Percentiles rank a stretch among this genome's conserved stretches.
Evolutionary conservation across 2,888 invertebrate species (phyloP).

Genomic region (Agonopterix subpropinquella): DNA sequence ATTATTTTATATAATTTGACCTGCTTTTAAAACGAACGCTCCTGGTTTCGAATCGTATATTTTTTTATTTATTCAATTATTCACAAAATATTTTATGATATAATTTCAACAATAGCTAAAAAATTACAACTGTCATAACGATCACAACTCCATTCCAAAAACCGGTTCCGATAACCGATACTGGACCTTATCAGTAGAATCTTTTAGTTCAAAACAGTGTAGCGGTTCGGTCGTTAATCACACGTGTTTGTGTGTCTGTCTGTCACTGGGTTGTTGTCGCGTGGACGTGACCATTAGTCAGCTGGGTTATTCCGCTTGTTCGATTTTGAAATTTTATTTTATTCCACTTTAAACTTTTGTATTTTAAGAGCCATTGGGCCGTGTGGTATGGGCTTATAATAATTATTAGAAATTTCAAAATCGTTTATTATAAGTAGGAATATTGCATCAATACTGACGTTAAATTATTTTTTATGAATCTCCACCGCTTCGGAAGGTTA

Average conservation of each 20-base stretch:
- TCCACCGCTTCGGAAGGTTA: too few relatives aligned
- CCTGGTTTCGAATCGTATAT: neutral
- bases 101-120: neutral
- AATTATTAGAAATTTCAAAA: too few relatives aligned
- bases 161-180: neutral
- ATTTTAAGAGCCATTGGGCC: too few relatives aligned
- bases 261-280: conserved; percentile 7
- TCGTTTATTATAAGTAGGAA: too few relatives aligned
- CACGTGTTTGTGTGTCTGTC: conserved; percentile 8
- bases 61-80: neutral
- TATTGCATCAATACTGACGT: too few relatives aligned
- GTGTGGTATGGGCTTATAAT: too few relatives aligned
- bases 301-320: conserved; percentile 4
- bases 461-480: too few relatives aligned
- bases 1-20: too few relatives aligned
- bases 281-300: conserved; percentile 9
- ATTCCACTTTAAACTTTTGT: too few relatives aligned
- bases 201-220: neutral
- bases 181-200: neutral
- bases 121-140: neutral
- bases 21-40: too few relatives aligned
- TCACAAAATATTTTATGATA: neutral
- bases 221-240: conserved; percentile 7
- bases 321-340: too few relatives aligned
- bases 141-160: neutral